Evolutionary conservation across 2,113 vertebrate species (phyloP).

Genomic region (Barnardius zonarius): DNA sequence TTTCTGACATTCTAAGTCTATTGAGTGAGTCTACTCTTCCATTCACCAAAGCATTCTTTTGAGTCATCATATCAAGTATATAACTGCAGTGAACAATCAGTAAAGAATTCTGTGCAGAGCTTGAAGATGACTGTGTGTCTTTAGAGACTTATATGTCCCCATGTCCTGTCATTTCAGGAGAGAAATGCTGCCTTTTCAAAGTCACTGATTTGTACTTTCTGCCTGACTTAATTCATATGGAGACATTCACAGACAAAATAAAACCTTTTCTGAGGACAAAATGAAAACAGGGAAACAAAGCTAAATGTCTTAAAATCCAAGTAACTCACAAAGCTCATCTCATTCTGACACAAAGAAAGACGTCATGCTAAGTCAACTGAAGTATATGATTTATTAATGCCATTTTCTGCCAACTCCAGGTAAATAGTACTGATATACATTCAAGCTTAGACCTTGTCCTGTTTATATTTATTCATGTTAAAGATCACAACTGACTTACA

Average conservation of each 20-base stretch:
- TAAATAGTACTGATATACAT: neutral
- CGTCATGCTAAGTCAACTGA: neutral
- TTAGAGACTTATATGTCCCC: neutral
- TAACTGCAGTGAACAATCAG: neutral
- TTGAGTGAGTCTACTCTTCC: neutral
- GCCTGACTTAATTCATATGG: neutral
- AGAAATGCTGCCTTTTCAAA: slow-evolving; percentile 11
- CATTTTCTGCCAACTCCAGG: neutral
- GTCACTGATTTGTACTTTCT: slow-evolving; percentile 21
- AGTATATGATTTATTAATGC: neutral
- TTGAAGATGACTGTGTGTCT: neutral
- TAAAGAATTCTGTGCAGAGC: neutral
- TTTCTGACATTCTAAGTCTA: neutral
- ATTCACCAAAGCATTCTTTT: neutral
- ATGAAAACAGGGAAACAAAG: neutral
- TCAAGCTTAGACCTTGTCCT: neutral
- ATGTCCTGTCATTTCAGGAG: neutral
- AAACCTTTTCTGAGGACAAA: slow-evolving; percentile 5
- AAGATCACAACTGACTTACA: neutral
- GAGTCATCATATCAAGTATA: neutral
- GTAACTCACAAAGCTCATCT: neutral
- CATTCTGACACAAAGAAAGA: neutral
- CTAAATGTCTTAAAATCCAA: neutral
- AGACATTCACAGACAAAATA: neutral
- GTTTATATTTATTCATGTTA: neutral